These are phyloP conservation scores for Macrosoma leucophasiata DNA, from an alignment of 2,888 invertebrate species.

Conservation along the genomic window DNA sequence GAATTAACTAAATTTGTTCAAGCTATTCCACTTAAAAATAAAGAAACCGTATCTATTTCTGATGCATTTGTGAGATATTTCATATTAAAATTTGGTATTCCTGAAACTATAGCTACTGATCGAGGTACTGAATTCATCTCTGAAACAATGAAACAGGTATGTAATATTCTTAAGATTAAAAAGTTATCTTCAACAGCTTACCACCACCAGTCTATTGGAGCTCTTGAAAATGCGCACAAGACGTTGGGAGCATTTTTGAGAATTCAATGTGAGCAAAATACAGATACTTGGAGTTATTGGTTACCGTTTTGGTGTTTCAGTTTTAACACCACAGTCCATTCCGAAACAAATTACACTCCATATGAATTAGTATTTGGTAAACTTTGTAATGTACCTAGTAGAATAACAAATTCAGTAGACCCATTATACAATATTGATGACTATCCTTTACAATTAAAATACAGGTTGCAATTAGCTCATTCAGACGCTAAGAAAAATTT, in stretches of 20 bases:
- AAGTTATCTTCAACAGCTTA: conserved; percentile 19
- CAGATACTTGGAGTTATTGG: conserved; percentile 10
- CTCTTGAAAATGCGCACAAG: conserved; percentile 20
- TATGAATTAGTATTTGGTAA: conserved; percentile 16
- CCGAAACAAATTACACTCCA: conserved; percentile 9
- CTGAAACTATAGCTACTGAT: conserved; percentile 10
- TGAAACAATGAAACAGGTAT: conserved; percentile 13
- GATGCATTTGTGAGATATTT: conserved; percentile 16
- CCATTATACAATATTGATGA: conserved; percentile 11
- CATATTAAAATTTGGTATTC: conserved; percentile 15
- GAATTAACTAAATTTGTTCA: conserved; percentile 12
- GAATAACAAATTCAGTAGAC: conserved; percentile 1
- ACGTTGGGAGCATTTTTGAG: conserved; percentile 10
- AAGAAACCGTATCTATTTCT: conserved; percentile 13
- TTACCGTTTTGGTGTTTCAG: conserved; percentile 16
- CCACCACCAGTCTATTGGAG: conserved; percentile 18
- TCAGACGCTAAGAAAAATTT: conserved; percentile 12
- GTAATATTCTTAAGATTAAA: conserved; percentile 17
- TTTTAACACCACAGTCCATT: conserved; percentile 14
- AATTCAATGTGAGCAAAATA: conserved; percentile 7
- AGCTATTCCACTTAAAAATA: conserved; percentile 7
- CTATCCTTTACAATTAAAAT: conserved; percentile 12
- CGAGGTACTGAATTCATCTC: conserved; percentile 14
- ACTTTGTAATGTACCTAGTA: conserved; percentile 10
- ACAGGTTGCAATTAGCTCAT: conserved; percentile 11